Evolutionary conservation across 2,797 vertebrate species (phyloP).

Genomic region (Halcyon badia): DNA sequence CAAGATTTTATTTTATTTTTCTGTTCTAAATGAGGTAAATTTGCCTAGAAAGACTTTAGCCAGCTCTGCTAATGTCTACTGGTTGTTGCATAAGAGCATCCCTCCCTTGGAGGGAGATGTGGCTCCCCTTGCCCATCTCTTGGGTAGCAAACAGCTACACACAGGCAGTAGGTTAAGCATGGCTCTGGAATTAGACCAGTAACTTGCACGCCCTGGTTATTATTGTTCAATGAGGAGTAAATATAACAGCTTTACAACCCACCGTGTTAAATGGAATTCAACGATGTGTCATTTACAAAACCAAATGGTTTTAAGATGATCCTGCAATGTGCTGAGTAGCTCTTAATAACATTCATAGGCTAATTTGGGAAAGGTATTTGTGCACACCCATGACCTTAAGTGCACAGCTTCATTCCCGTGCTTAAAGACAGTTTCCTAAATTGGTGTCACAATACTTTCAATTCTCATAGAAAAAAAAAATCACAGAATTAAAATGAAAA

Average conservation of each 20-base stretch:
- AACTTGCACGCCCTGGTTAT: not conserved
- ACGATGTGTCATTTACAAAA: not conserved
- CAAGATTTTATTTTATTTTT: no score
- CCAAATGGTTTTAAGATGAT: not conserved
- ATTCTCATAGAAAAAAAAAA: fast-evolving
- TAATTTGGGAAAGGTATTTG: slow-evolving; percentile 31
- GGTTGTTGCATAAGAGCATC: not conserved
- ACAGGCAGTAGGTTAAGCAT: fast-evolving
- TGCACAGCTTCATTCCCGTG: fast-evolving
- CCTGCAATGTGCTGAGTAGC: not conserved
- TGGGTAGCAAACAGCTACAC: not conserved
- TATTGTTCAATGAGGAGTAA: not conserved
- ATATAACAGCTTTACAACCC: not conserved
- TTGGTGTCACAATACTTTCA: not conserved
- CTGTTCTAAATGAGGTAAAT: not conserved
- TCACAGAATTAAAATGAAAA: not conserved
- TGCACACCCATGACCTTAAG: not conserved
- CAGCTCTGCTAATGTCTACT: not conserved
- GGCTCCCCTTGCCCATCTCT: not conserved
- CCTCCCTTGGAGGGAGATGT: not conserved
- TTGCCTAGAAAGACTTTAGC: not conserved
- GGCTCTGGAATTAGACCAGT: not conserved
- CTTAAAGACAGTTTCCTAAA: not conserved
- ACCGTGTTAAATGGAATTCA: not conserved
- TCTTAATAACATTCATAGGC: not conserved